phyloP scores from a whole-genome alignment of 2,888 invertebrate species.

The Acleris literana region DNA sequence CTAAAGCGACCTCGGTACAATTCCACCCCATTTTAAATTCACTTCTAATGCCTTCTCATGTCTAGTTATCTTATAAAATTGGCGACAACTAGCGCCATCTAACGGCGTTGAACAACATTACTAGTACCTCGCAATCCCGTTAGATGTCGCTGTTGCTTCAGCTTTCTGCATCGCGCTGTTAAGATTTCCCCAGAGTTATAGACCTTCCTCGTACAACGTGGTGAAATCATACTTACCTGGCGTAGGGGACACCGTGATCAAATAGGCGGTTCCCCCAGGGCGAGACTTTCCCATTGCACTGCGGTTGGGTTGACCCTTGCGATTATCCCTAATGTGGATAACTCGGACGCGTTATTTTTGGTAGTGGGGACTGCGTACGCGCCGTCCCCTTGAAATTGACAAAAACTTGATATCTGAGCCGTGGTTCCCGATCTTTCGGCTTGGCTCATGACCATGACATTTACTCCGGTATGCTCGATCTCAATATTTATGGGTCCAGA shows the following conservation, averaged over 20 bases:
- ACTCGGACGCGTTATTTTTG: slow-evolving; percentile 1
- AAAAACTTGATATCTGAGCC: too few relatives aligned
- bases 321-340: slow-evolving; percentile 2
- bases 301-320: slow-evolving; percentile 16
- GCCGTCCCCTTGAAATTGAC: too few relatives aligned
- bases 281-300: slow-evolving; percentile 26
- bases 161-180: neutral
- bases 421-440: too few relatives aligned
- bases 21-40: too few relatives aligned
- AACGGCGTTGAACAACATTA: neutral
- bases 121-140: neutral
- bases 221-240: slow-evolving; percentile 28
- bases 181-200: neutral
- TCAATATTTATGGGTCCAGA: too few relatives aligned
- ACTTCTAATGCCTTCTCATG: too few relatives aligned
- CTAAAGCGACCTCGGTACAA: too few relatives aligned
- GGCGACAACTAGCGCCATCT: neutral
- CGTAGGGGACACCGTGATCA: slow-evolving; percentile 32
- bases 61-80: too few relatives aligned
- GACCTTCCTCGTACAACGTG: neutral
- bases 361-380: slow-evolving; percentile 3
- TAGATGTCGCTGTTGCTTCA: neutral
- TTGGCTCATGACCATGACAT: too few relatives aligned
- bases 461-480: too few relatives aligned
- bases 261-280: slow-evolving; percentile 32